Evolutionary conservation across 2,797 vertebrate genomes (phyloP), one percentile per base, ranked within the genome.

Genomic region (Xiphorhynchus erythropygius): DNA sequence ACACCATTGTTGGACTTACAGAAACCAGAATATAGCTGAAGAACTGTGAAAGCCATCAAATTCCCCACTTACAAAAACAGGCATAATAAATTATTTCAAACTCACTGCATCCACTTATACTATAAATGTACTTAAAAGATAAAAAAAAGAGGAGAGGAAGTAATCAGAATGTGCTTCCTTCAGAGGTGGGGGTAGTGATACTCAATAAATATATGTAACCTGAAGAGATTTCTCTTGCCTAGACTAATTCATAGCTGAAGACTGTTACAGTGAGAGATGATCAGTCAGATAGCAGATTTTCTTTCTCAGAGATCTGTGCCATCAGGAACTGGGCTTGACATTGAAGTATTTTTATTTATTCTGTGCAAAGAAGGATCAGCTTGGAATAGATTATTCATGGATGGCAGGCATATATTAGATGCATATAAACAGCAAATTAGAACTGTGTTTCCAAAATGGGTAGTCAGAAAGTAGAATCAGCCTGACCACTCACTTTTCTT

Each of bases 301-400:
- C 67, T 79, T 86, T 68, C 75, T 83, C 46, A 79, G 60, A 95
- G 76, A 92, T 39, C 56, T 44, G 25, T 50, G 76, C 69, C 28
- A 7, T 71, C 46, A 78, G 62, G 59, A 92, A 82, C 55, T 35
- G 53, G 55, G 67, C 81, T 55, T 92, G 74, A 41, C 44, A 59
- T 7, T 84, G 88, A 90, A 95, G 56, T 52, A 70, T 49, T 88
- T 80, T 65, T 59, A 93, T 88, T 86, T 95, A 86, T 79, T 82
- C 83, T 82, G 55, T 64, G 55, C 52, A 73, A 96, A 87, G 55
- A 92, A 78, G 50, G 35, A 91, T 86, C 76, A 82, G 24, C 50
- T 86, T 89, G 82, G 90, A 89, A 92, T 14, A 94, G 71, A 55
- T 59, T 73, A 65, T 79, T 84, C 39, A 74, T 18, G 55, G 67